Base-by-base conservation (phyloP, 2,888 invertebrate genomes). In the Ophioninae sp. region DNA sequence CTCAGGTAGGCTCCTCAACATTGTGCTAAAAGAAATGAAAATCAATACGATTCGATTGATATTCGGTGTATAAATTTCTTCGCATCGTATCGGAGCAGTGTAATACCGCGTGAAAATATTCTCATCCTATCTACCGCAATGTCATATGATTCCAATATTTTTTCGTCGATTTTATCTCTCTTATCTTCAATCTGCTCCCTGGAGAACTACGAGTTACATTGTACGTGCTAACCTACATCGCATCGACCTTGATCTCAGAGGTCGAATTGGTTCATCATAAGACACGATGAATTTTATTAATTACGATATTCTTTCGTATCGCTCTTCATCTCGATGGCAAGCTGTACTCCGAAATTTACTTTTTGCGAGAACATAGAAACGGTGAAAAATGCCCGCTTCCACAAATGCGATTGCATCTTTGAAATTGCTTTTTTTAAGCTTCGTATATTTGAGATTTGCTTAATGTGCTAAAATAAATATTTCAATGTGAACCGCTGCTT, bases 1-100 rank as follows among this genome's bases (percentile, higher is more conserved):
- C 95, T 94, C 96, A 96, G 95, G 96, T 96, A 94, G 94, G 93
- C 74, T 64, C 64, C 30, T 51, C 51, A 78, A 73, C 68, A 58
- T 74, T 64, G 64, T 69, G 58, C 65, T 64, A 37, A 37, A 68
- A 51, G n/a, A 20, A 23, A 63, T 7, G 17, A 74, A 74, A 23
- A 69, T 76, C 8, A n/a, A 22, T 17, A 37, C 22, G 44, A 59
- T 59, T 74, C 51, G 22, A 56, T 30, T 7, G 5, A 56, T 63
- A 68, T 75, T 84, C 41, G 10, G 39, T n/a, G 64, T 72, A 0
- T 23, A 73, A 63, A 23, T 67, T 67, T 39, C n/a, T 41, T 9
- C 65, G 51, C 64, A 79, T 79, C 51, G 79, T 37, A 72, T 58
- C 72, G 67, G 68, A 69, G 17, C 41, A 59, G 72, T 23, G 67